A percentile compares a stretch with the other conserved stretches of the same genome.
Evolutionary conservation across 2,888 invertebrate species (phyloP).

Genomic region (Zeuzera pyrina): DNA sequence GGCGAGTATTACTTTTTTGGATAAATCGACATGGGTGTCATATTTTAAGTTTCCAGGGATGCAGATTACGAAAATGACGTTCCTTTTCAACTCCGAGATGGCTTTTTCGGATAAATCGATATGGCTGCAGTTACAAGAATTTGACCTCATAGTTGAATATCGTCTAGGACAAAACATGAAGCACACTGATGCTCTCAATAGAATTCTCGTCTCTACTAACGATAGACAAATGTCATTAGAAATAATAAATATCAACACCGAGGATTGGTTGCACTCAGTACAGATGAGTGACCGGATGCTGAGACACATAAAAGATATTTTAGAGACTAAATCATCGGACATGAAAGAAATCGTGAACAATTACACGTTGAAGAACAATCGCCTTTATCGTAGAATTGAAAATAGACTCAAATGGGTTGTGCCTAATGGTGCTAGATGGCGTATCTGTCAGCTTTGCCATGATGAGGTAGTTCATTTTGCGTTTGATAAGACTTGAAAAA

Average conservation of each 20-base stretch:
- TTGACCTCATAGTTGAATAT: slow-evolving; percentile 25
- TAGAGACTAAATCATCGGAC: no score
- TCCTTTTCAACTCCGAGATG: no score
- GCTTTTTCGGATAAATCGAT: no score
- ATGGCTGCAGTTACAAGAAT: slow-evolving; percentile 26
- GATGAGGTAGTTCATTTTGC: slow-evolving; percentile 39
- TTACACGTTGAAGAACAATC: slow-evolving; percentile 12
- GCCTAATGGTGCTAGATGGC: slow-evolving; percentile 22
- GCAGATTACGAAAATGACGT: no score
- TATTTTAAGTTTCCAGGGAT: no score
- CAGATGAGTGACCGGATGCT: slow-evolving; percentile 15
- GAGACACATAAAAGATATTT: slow-evolving; percentile 9
- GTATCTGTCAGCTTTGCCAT: slow-evolving; percentile 27
- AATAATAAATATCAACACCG: slow-evolving; percentile 1
- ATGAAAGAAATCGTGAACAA: no score
- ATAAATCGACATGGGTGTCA: no score
- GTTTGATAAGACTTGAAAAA: slow-evolving; percentile 24
- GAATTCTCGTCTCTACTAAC: slow-evolving; percentile 5
- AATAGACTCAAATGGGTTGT: slow-evolving; percentile 23
- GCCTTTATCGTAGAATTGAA: slow-evolving; percentile 9
- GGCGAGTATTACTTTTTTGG: no score
- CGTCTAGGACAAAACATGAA: slow-evolving; percentile 21
- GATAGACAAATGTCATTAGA: not conserved
- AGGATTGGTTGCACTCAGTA: slow-evolving; percentile 14
- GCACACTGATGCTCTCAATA: slow-evolving; percentile 24